Percentiles rank a stretch among this genome's conserved stretches.
Conservation (phyloP, 2,113 vertebrate genomes). For the Coregonus clupeaformis region DNA sequence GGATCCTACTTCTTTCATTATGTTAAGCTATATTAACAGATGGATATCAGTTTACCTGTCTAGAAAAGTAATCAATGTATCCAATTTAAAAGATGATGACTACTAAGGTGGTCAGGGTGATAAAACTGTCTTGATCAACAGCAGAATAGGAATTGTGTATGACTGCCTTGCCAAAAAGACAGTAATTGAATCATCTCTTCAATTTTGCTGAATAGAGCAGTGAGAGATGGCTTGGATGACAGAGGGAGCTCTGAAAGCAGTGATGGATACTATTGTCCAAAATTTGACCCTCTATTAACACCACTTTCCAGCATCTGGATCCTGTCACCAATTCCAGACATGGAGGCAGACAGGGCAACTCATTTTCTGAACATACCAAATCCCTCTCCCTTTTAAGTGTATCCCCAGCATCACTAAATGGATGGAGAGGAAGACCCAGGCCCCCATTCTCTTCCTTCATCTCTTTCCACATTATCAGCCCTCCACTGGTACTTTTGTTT, state of each 20-base stretch:
- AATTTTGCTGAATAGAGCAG: conserved; percentile 80
- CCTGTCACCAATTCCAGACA: conserved; percentile 80
- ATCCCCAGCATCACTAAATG: conserved; percentile 72
- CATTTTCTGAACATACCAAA: conserved; percentile 79
- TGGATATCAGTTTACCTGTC: not conserved
- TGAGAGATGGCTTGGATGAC: conserved; percentile 82
- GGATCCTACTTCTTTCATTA: not conserved
- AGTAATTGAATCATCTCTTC: conserved; percentile 83
- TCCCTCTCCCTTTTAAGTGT: conserved; percentile 68
- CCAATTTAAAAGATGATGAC: conserved; percentile 1
- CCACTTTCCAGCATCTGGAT: conserved; percentile 90
- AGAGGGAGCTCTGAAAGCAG: conserved; percentile 83
- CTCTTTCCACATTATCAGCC: conserved; percentile 67
- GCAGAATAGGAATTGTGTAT: not conserved
- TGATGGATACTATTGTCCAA: conserved; percentile 91
- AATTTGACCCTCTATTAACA: conserved; percentile 92
- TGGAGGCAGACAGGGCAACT: conserved; percentile 80
- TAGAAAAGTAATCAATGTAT: not conserved
- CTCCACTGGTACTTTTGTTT: conserved; percentile 77
- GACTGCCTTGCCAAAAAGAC: conserved; percentile 77
- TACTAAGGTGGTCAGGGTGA: not conserved
- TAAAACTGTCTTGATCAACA: not conserved
- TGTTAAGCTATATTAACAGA: not conserved
- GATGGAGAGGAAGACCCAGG: conserved; percentile 53
- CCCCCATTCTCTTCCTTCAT: conserved; percentile 51